A percentile compares a stretch with the other conserved stretches of the same genome.
Evolutionary conservation across 2,797 vertebrate genomes (phyloP).

Genomic region (Microctenopoma steveboyesi): DNA sequence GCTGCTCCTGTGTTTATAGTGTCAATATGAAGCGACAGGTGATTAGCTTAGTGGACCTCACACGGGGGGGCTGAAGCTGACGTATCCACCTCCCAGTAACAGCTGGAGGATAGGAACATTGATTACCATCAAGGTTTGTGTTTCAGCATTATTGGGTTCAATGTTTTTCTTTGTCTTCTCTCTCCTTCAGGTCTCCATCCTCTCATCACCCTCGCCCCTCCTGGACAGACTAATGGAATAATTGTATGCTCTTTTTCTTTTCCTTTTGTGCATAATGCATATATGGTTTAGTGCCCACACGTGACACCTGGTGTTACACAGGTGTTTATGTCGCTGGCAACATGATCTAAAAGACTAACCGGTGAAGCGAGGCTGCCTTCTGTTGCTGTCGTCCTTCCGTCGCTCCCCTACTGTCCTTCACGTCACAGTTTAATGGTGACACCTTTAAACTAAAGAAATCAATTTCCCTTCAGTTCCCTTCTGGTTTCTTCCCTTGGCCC

Average conservation of each 20-base stretch:
- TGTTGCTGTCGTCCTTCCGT: not conserved
- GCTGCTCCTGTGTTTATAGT: too few species aligned
- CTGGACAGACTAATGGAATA: conserved; percentile 14
- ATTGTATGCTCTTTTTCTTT: conserved; percentile 8
- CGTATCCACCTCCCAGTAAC: too few species aligned
- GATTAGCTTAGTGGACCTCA: too few species aligned
- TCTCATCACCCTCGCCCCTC: conserved; percentile 21
- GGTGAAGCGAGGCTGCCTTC: not conserved
- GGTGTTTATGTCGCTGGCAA: conserved; percentile 1
- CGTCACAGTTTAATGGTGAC: not conserved
- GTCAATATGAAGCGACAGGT: too few species aligned
- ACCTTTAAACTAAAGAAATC: not conserved
- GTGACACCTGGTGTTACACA: conserved; percentile 12
- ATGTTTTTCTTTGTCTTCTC: not conserved
- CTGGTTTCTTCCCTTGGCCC: conserved; percentile 6
- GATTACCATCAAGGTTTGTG: too few species aligned
- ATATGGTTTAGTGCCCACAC: not conserved
- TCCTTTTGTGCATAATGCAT: conserved; percentile 3
- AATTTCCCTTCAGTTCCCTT: not conserved
- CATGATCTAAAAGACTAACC: conserved; percentile 8
- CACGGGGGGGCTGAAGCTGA: too few species aligned
- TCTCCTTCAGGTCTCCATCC: conserved; percentile 43
- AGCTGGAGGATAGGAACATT: too few species aligned
- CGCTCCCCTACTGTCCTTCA: not conserved
- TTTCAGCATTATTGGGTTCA: too few species aligned